phyloP scores from a whole-genome alignment of 2,888 invertebrate species.

The Timema podura region DNA sequence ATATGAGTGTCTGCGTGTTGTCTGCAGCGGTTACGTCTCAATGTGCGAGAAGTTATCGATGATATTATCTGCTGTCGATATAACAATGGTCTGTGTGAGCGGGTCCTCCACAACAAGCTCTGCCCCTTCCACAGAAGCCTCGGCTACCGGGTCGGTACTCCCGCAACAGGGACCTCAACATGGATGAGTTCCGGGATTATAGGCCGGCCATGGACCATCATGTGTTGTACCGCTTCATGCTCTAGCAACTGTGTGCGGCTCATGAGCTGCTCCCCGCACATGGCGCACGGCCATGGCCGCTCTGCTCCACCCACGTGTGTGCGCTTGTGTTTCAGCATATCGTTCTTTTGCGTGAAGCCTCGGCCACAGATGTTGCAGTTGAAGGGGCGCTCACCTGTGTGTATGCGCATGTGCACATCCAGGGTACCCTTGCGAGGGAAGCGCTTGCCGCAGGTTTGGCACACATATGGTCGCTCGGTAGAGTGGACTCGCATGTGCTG shows the following conservation, averaged over 20 bases:
- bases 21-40: constrained; percentile 22
- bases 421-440: constrained; percentile 38
- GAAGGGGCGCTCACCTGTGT: constrained; percentile 41
- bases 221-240: too few relatives aligned
- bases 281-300: background rate
- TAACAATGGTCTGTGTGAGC: constrained; percentile 19
- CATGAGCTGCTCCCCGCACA: background rate
- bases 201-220: too few relatives aligned
- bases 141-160: too few relatives aligned
- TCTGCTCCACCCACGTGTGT: constrained; percentile 18
- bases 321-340: constrained; percentile 40
- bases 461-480: constrained; percentile 34
- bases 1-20: constrained; percentile 22
- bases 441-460: constrained; percentile 37
- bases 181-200: too few relatives aligned
- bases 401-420: constrained; percentile 40
- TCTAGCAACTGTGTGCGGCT: too few relatives aligned
- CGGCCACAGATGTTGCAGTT: constrained; percentile 38
- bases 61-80: constrained; percentile 21
- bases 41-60: constrained; percentile 19
- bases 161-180: too few relatives aligned
- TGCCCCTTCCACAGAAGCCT: background rate
- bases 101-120: constrained; percentile 9
- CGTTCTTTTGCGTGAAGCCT: constrained; percentile 41
- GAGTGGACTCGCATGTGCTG: constrained; percentile 37